These are phyloP conservation scores for Phodopus roborovskii DNA, from an alignment of 2,113 vertebrate species.

Conservation along the genomic window DNA sequence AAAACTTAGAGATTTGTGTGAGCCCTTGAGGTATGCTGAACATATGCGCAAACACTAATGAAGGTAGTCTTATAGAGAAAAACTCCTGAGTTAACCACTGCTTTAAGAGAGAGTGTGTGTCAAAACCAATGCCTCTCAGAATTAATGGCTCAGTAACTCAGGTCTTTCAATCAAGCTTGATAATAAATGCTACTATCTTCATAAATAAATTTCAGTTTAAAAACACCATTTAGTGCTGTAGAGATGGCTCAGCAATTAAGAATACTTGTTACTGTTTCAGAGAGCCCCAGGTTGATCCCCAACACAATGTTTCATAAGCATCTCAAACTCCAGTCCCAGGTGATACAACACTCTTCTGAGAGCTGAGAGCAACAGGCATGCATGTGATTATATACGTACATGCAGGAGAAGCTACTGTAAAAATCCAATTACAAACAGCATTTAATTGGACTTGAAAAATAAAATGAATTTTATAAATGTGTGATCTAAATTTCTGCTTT, in stretches of 20 bases:
- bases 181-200: constrained; percentile 38
- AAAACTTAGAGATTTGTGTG: not conserved
- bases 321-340: not conserved
- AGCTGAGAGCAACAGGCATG: not conserved
- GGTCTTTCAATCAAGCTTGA: not conserved
- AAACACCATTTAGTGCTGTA: not conserved
- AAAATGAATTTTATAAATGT: constrained; percentile 41
- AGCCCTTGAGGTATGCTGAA: not conserved
- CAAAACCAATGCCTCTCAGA: not conserved
- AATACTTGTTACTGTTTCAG: not conserved
- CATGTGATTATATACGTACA: not conserved
- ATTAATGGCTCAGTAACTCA: not conserved
- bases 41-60: not conserved
- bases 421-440: constrained; percentile 19
- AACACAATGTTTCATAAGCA: not conserved
- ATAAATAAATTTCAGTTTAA: constrained; percentile 23
- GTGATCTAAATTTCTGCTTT: constrained; percentile 30
- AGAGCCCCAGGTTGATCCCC: not conserved
- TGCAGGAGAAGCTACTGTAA: not conserved
- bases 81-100: not conserved
- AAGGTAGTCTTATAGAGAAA: not conserved
- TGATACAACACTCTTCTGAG: not conserved
- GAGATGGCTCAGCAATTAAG: not conserved
- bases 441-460: constrained; percentile 21
- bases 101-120: not conserved